These are phyloP conservation scores for Electrona antarctica DNA, from an alignment of 2,113 vertebrate genomes.

Conservation along the genomic window DNA sequence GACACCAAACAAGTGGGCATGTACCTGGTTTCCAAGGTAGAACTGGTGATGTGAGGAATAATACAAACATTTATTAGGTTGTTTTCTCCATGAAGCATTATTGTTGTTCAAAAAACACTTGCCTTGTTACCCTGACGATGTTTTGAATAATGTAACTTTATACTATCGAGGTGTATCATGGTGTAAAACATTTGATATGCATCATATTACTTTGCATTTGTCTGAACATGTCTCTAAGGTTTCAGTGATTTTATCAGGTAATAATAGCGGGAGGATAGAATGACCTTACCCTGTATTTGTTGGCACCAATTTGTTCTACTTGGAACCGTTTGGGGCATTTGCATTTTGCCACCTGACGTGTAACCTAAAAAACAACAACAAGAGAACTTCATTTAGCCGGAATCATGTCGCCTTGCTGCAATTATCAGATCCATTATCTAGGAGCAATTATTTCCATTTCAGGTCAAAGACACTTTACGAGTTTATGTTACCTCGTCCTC, in stretches of 20 bases:
- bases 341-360: constrained; percentile 97
- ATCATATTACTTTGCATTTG: neutral
- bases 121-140: constrained; percentile 7
- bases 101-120: constrained; percentile 15
- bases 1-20: constrained; percentile 54
- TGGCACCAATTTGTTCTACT: constrained; percentile 98
- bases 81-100: constrained; percentile 71
- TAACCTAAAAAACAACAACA: constrained; percentile 84
- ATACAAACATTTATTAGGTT: constrained; percentile 58
- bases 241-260: neutral
- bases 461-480: neutral
- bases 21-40: constrained; percentile 99
- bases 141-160: neutral
- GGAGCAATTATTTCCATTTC: neutral
- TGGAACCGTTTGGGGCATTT: constrained; percentile 99
- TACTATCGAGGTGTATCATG: neutral
- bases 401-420: neutral
- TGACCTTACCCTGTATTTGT: constrained; percentile 94
- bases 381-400: constrained; percentile 10
- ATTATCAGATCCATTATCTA: neutral
- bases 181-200: neutral
- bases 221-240: neutral
- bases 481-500: constrained; percentile 90
- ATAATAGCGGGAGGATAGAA: neutral
- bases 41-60: constrained; percentile 93